phyloP scores from a whole-genome alignment of 1,140 invertebrate genomes.

The Elymnias hypermnestra region DNA sequence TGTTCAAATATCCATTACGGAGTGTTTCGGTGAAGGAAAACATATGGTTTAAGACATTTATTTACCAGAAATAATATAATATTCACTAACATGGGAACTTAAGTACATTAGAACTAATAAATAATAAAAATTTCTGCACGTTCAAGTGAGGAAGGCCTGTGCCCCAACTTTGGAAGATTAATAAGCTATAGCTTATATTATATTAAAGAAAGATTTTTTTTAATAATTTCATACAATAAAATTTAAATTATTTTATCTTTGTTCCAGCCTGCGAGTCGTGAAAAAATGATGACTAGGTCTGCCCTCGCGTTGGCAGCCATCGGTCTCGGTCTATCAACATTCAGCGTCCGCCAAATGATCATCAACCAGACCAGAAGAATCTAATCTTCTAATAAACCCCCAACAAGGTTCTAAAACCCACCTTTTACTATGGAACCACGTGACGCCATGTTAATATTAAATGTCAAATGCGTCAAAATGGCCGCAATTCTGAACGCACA shows the following conservation, averaged over 20 bases:
- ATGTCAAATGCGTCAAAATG: constrained; percentile 12
- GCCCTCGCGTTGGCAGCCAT: constrained; percentile 76
- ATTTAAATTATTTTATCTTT: constrained; percentile 12
- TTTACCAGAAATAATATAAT: too few species aligned
- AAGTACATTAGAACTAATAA: too few species aligned
- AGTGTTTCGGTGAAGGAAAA: too few species aligned
- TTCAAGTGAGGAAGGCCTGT: too few species aligned
- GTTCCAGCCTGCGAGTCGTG: constrained; percentile 70
- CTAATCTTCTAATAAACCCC: constrained; percentile 15
- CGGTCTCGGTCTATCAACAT: constrained; percentile 77
- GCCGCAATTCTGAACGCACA: constrained; percentile 18
- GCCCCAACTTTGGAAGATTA: too few species aligned
- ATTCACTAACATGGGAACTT: too few species aligned
- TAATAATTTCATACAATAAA: too few species aligned
- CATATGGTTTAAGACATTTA: too few species aligned
- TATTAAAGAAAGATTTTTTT: too few species aligned
- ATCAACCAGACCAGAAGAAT: constrained; percentile 57
- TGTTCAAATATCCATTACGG: too few species aligned
- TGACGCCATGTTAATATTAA: constrained; percentile 17
- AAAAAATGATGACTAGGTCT: constrained; percentile 76
- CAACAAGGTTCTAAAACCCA: constrained; percentile 4
- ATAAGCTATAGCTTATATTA: too few species aligned
- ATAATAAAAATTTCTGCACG: too few species aligned
- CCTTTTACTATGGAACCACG: constrained; percentile 2
- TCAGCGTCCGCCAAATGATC: constrained; percentile 79